A percentile compares a stretch with the other conserved stretches of the same genome.
Conservation (phyloP, 2,888 invertebrate genomes). For the Mystacides longicornis region DNA sequence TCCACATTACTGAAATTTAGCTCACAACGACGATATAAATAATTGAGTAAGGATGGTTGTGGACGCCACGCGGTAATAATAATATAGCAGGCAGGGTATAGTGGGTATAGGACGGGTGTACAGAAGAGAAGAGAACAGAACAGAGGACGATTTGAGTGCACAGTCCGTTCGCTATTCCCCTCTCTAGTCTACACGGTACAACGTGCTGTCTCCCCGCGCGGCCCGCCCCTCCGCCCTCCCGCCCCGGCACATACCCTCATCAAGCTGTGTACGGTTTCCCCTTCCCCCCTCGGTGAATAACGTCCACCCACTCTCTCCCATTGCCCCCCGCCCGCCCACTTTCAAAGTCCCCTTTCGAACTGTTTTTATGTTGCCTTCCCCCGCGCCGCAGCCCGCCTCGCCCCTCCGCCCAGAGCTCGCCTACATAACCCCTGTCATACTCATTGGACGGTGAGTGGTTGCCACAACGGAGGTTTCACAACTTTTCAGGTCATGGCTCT, state of each 20-base stretch:
- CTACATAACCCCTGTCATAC: conserved; percentile 15
- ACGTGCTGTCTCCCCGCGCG: conserved; percentile 4
- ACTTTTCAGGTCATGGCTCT: conserved; percentile 2
- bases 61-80: background rate
- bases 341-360: conserved; percentile 25
- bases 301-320: conserved; percentile 13
- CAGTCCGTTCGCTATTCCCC: conserved; percentile 24
- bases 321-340: conserved; percentile 14
- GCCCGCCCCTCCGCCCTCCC: conserved; percentile 10
- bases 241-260: conserved; percentile 16
- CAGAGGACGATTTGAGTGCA: conserved; percentile 26
- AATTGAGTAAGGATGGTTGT: background rate
- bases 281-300: conserved; percentile 23
- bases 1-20: too few species aligned
- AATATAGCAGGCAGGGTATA: background rate
- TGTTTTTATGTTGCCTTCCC: conserved; percentile 25
- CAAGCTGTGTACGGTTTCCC: conserved; percentile 20
- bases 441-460: conserved; percentile 19
- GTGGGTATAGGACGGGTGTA: background rate
- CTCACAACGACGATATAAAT: background rate
- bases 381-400: conserved; percentile 5
- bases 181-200: conserved; percentile 10
- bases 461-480: conserved; percentile 10
- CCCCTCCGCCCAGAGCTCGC: conserved; percentile 8
- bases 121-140: conserved; percentile 17